Base-by-base conservation (phyloP, 2,888 invertebrate genomes). In the Nysson spinosus region DNA sequence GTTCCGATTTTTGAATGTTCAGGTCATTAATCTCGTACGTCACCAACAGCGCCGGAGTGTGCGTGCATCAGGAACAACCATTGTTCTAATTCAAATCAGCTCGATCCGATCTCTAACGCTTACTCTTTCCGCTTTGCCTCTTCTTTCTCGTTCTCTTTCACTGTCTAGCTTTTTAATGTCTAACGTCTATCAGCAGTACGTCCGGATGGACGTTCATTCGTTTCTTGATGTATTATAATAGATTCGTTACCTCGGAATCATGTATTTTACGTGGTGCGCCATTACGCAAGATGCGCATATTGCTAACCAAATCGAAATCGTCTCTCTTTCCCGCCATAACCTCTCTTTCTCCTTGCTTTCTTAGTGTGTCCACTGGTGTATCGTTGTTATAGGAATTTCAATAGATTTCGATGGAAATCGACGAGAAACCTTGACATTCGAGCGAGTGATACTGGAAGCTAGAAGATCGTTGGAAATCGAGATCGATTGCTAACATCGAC, bases 11-110 rank as follows among this genome's bases (percentile, higher is more conserved):
- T 79, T 81, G 79, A 81, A 77, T 81, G 77, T 81, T 77, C 78
- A 74, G 50, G 60, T 79, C 82, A 81, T 82, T 82, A 82, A 82
- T 82, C 81, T 81, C 76, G 51, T 54, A 68, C 76, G 79, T 77
- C 78, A 78, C 79, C 72, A 75, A 78, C 72, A 65, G 60, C 71
- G 66, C 65, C 66, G 58, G 57, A 69, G 58, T 68, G 70, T 70
- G 68, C 68, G 70, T 71, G 73, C 70, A 66, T 75, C 70, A 55
- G 49, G 44, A 57, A 69, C 65, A 55, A 55, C 77, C 80, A 81
- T 80, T 82, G 81, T 82, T 82, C 79, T 71, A 80, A 82, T 82
- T 82, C 77, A 78, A 82, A 81, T 81, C 70, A 67, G 67, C 60
- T 22, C 51, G 73, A 71, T 73, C 65, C 73, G 68, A 75, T 75